Base-by-base conservation (phyloP, 2,888 invertebrate genomes). In the Chrysotoxum bicinctum region DNA sequence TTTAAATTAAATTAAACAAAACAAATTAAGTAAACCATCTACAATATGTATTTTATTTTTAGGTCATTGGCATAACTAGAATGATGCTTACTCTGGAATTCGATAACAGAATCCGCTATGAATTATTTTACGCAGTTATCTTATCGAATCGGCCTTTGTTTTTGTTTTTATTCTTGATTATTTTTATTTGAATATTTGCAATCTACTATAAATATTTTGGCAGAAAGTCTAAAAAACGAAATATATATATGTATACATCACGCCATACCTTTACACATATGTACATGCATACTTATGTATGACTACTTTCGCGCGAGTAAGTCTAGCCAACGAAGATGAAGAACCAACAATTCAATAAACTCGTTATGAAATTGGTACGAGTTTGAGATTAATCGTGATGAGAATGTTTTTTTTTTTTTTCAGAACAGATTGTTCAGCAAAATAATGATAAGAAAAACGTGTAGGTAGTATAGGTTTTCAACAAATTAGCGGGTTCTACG, bases 31-130 rank as follows among this genome's bases (percentile, higher is more conserved):
- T 32, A 9, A 37, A 3, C 6, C 5, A 5, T 14, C 6, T 14
- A 14, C 5, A 10, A 16, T 7, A 3, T 19, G 45, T 45, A 16
- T 23, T 16, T 48, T 21, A 37, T 10, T 58, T 66, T 32, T 76
- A 70, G 76, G 81, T 81, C 81, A 64, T 66, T 81, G 76, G 68
- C 68, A 80, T 62, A 54, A 50, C 26, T 37, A 58, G 8, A 48
- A 40, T 40, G 5, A 66, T 23, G 40, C 43, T 76, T 56, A 56
- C 50, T 50, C 12, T 9, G 50, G 32, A 50, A 40, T 40, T 14
- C 6, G n/a, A 40, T 40, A 40, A 40, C 14, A 40, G 12, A 40
- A n/a, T 40, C 40, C 23, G 32, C 19, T 52, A 19, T 12, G 50
- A 40, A 52, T 60, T 60, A 50, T 32, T 62, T 58, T 45, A 58